Evolutionary conservation across 2,888 invertebrate species (phyloP).

Genomic region (Drosophila quasianomalipes): DNA sequence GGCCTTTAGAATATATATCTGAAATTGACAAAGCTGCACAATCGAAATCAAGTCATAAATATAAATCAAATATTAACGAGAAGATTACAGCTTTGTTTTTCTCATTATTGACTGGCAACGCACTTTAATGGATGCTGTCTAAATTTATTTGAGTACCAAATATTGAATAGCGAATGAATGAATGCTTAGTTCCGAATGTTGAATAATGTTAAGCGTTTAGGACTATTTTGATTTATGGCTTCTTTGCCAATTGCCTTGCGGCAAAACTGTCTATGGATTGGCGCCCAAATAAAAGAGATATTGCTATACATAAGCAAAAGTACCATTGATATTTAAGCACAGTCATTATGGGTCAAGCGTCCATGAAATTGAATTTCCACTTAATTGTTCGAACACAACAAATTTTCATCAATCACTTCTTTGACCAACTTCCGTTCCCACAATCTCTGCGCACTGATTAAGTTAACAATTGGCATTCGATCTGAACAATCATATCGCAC

Average conservation of each 20-base stretch:
- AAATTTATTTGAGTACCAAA: neutral
- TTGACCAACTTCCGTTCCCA: neutral
- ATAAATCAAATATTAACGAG: constrained; percentile 8
- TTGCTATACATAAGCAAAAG: constrained; percentile 10
- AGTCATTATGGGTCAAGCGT: constrained; percentile 16
- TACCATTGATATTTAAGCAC: constrained; percentile 1
- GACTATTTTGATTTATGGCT: constrained; percentile 70
- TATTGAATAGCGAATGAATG: neutral
- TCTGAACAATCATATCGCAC: neutral
- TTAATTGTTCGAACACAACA: neutral
- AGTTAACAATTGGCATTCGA: neutral
- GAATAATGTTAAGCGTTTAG: constrained; percentile 55
- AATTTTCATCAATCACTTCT: constrained; percentile 17
- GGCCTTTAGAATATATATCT: neutral
- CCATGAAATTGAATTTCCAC: constrained; percentile 33
- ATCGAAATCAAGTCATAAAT: neutral
- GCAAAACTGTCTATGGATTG: constrained; percentile 48
- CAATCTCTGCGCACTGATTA: neutral
- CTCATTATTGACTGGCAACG: constrained; percentile 16
- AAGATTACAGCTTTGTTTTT: constrained; percentile 3
- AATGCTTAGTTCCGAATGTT: constrained; percentile 1
- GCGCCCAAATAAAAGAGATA: constrained; percentile 28
- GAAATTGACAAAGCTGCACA: neutral
- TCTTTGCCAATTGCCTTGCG: constrained; percentile 38
- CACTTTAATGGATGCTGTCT: constrained; percentile 9